phyloP scores from a whole-genome alignment of 2,888 invertebrate genomes.

The Leptinotarsa juncta region DNA sequence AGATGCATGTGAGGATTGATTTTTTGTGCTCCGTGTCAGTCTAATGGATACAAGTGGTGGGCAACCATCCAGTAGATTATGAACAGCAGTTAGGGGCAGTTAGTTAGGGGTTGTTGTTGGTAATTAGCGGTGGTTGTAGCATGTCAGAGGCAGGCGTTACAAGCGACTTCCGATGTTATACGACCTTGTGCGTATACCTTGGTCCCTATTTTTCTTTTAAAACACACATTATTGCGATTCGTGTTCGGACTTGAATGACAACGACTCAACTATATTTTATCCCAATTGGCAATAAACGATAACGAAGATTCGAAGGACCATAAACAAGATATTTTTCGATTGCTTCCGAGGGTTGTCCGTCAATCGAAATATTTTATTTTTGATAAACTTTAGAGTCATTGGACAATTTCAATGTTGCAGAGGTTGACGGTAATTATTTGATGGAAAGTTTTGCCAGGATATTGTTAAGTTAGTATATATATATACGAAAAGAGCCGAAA shows the following conservation, averaged over 20 bases:
- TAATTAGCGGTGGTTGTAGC: conserved; percentile 56
- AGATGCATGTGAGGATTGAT: neutral
- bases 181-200: conserved; percentile 47
- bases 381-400: neutral
- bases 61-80: conserved; percentile 39
- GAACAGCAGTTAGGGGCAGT: conserved; percentile 55
- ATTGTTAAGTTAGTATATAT: too few species aligned
- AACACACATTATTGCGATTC: conserved; percentile 46
- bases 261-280: conserved; percentile 45
- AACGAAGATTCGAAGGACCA: conserved; percentile 37
- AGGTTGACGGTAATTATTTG: too few species aligned
- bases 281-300: conserved; percentile 33
- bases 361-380: neutral
- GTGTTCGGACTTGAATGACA: conserved; percentile 46
- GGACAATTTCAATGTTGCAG: too few species aligned
- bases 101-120: conserved; percentile 53
- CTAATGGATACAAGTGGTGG: neutral
- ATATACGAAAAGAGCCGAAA: too few species aligned
- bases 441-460: too few species aligned
- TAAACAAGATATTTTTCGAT: conserved; percentile 28
- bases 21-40: neutral
- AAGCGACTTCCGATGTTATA: conserved; percentile 58
- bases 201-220: conserved; percentile 45
- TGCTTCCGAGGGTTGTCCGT: neutral
- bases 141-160: conserved; percentile 59